Percentiles rank a stretch among this genome's conserved stretches.
Evolutionary conservation across 2,888 invertebrate genomes (phyloP).

Genomic region (Hypercompe scribonia): DNA sequence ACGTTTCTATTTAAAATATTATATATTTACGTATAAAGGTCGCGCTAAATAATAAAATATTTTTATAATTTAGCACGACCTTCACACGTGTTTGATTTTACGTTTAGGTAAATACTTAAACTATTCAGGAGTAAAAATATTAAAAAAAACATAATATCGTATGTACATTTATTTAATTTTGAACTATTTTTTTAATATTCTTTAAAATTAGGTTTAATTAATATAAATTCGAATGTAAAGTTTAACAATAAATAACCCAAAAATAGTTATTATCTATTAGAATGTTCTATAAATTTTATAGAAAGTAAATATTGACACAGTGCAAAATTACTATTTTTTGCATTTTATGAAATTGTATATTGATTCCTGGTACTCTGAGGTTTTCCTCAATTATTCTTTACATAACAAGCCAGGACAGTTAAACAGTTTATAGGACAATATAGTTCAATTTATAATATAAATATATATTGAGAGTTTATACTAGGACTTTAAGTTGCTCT

Average conservation of each 20-base stretch:
- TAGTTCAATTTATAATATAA: background rate
- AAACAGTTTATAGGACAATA: background rate
- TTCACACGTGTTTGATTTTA: background rate
- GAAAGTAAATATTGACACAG: background rate
- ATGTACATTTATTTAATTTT: background rate
- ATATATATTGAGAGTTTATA: background rate
- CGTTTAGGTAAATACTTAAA: background rate
- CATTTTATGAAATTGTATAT: background rate
- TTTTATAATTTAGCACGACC: background rate
- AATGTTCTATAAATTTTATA: no score
- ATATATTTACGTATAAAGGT: no score
- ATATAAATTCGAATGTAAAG: slow-evolving; percentile 1
- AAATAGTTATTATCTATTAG: background rate
- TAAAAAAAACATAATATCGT: background rate
- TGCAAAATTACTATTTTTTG: background rate
- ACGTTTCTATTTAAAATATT: no score
- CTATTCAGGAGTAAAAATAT: background rate
- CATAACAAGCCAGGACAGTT: background rate
- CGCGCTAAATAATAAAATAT: background rate
- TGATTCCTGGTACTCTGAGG: background rate
- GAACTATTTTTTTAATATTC: background rate
- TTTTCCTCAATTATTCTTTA: background rate
- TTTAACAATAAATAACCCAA: background rate
- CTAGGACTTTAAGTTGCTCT: background rate
- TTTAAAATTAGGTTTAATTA: background rate